Evolutionary conservation across 2,888 invertebrate species (phyloP), one percentile per base, ranked within the genome.

Genomic region (Hipparchia sbordonii): DNA sequence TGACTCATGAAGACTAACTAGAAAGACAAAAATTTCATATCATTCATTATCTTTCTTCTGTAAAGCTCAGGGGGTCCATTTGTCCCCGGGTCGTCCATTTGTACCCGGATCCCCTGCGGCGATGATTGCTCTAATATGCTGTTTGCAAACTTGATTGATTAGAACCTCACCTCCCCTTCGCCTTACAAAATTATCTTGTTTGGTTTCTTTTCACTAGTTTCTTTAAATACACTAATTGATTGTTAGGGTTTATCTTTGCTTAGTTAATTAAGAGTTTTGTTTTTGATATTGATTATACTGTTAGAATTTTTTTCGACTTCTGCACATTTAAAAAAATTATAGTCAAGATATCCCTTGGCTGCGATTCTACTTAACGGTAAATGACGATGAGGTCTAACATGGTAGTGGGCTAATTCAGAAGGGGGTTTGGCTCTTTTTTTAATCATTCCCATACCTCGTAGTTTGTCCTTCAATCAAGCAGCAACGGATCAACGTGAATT

Each of bases 101-200:
- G 71, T 57, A 61, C 63, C 70, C 75, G 76, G 73, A 76, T 59
- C 73, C 77, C 82, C 81, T 69, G 78, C 77, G 63, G 82, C 69
- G 82, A 79, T 79, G 81, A 76, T 39, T 39, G 39, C 39, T 39
- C 39, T 39, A 39, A 5, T 73, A 75, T 72, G 60, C 68, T 73
- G 63, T 66, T 68, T 70, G 67, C 70, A 54, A 73, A 54, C 72
- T 79, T 78, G 81, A 80, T 80, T 80, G 81, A 82, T 82, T 77
- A 59, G 74, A 70, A 68, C 10, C 39, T 6, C 46, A 4, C 57
- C 52, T 72, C 75, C 66, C 62, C 39, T 8, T 59, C 63, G 54
- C 45, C 52, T 72, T 61, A 51, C 57, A 12, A 52, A 67, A 52
- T 71, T 71, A 70, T 48, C 52, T 51, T 67, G 62, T 72, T 70